Base-by-base conservation (phyloP, 2,113 vertebrate species). In the Columba janthina region DNA sequence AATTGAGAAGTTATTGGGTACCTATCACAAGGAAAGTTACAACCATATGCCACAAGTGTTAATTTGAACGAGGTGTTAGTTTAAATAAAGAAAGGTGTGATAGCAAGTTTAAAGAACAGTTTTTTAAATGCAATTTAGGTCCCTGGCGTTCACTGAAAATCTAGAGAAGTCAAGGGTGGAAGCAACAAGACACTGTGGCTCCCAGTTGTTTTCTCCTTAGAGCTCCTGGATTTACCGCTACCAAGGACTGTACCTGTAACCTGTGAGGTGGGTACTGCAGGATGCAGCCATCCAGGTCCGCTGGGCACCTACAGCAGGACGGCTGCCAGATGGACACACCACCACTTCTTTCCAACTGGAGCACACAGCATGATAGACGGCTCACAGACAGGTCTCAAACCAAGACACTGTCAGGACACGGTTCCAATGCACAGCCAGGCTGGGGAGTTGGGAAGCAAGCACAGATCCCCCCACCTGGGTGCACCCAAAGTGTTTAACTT, bases 341-440 rank as follows among this genome's bases (percentile, higher is more conserved):
- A 1, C 1, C 0, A 32, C 42, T 57, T 70, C 91, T 53, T 74
- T 62, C 48, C 1, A 2, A 16, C 9, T 1, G 1, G 20, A 75
- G 50, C 2, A 0, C 1, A 25, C 28, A 22, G 69, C 1, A 4
- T 31, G 54, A 62, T 4, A 20, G 66, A 26, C 1, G 0, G 48
- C 24, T 34, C 24, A 14, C 31, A 8, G 48, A 15, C 11, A 22
- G 10, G 16, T 46, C 28, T 69, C 61, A 46, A 15, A 16, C 16
- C 61, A 11, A 44, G 15, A 14, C n/a, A 8, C 20, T 1, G 1
- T 7, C 69, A 48, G 38, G 71, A 90, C 18, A 29, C 2, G 0
- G 9, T 26, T 54, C 26, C 42, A 29, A 10, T 1, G 5, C 2
- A 1, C n/a, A 31, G 54, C 54, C 42, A 61, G 50, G 70, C 34